Conservation (phyloP, 2,113 vertebrate genomes). For the Tenrec ecaudatus region DNA sequence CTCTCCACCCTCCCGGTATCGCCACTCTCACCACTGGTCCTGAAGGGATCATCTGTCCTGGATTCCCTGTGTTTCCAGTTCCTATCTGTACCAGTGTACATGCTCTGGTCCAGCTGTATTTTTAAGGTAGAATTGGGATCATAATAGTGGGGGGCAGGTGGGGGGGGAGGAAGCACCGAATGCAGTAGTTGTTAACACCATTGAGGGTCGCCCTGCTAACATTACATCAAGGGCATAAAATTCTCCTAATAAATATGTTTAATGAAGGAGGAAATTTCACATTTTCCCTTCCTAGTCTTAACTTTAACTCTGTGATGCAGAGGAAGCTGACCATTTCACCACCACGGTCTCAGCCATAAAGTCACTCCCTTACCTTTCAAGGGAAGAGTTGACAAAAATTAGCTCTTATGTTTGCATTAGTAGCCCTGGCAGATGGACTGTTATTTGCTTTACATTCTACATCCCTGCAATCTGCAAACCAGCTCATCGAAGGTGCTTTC, state of each 20-base stretch:
- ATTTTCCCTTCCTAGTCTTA: not conserved
- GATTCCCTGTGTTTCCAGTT: no score
- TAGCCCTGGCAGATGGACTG: not conserved
- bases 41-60: no score
- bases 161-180: no score
- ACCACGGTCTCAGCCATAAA: not conserved
- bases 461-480: not conserved
- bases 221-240: not conserved
- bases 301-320: not conserved
- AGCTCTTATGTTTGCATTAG: not conserved
- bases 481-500: not conserved
- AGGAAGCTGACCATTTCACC: not conserved
- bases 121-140: no score
- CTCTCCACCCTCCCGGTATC: no score
- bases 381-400: not conserved
- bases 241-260: not conserved
- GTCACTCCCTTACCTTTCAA: not conserved
- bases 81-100: no score
- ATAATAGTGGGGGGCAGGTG: no score
- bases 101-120: no score
- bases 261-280: not conserved
- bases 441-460: not conserved
- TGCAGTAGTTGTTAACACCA: no score
- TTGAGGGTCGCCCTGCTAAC: no score
- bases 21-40: no score